Base-by-base conservation (phyloP, 1,140 invertebrate species). In the Apis dorsata region DNA sequence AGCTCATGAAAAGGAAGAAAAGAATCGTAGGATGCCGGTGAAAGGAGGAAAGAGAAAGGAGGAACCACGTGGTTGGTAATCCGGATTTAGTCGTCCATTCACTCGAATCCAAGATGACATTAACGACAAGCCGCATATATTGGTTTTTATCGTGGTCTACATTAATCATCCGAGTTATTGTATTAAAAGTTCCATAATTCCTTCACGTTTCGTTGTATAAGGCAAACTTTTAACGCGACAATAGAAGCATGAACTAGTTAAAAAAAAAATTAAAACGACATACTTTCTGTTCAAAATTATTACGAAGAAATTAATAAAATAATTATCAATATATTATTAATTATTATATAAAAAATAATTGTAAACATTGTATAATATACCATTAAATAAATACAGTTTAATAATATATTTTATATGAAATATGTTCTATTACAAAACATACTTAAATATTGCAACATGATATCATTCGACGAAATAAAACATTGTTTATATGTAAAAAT, bases 41-140 rank as follows among this genome's bases (percentile, higher is more conserved):
- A 80, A 85, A 49, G 51, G 62, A 24, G 51, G 44, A 74, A 28
- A 74, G 51, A 24, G 53, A 66, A 49, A 81, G 51, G 70, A 72
- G 70, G 28, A 72, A 28, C 70, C 24, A n/a, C 11, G n/a, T 55
- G 51, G 70, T 55, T 80, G 77, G 83, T 85, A 85, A 86, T 86
- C 70, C 79, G 85, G 71, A 85, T 80, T 72, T 62, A 80, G 57
- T 63, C 82, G 83, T 66, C 65, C 59, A 85, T 85, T 83, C 76
- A 62, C 77, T 86, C 65, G 57, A 85, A 86, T 68, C 49, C 59
- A 60, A 60, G 59, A 66, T 19, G 80, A 49, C 21, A 74, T 60
- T 72, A 72, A 72, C 51, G 51, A 55, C 70, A 49, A 49, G 21
- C 28, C 71, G 34, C 19, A 60, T 60, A 28, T 24, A 59, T 60